Evolutionary conservation across 23 tunicate genomes (phyloP), one percentile per base, ranked within the genome.

Genomic region (Ascidia mentula): DNA sequence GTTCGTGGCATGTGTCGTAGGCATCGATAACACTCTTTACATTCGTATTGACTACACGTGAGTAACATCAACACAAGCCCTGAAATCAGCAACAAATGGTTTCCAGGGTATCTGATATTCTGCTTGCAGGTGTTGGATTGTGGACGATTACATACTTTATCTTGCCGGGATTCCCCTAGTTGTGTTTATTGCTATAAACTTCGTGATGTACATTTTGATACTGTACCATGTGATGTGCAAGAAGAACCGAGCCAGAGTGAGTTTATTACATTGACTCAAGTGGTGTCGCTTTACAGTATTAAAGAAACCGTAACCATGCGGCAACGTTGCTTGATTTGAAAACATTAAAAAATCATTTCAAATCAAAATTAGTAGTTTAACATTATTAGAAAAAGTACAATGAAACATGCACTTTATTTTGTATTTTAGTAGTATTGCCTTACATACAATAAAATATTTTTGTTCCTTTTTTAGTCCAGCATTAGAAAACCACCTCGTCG

Each of bases 61-160:
- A 70, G 74, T 70, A 53, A 3, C 65, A 53, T 53, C n/a, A n/a
- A n/a, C n/a, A n/a, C n/a, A n/a, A n/a, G n/a, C n/a, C n/a, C n/a
- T n/a, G n/a, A n/a, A 9, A 53, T 53, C 1, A 5, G 65, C 4
- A 9, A 20, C 1, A 5, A 53, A 9, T 9, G 4, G 24, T 28
- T 53, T 53, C 24, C 65, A 53, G 22, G 7, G 22, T 53, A 53
- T 53, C 24, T 26, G 22, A 20, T 53, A 28, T 53, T 53, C 13
- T 31, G 33, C n/a, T 0, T n/a, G 0, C 24, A 78, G 82, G 38
- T 78, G 82, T 40, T 78, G 82, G 82, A 59, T 78, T 9, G 26
- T 7, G 20, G 24, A 33, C 24, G 82, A 78, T 78, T 31, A 39
- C 38, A 33, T 78, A 8, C 37, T 78, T 28, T 78, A 78, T 36